phyloP scores from a whole-genome alignment of 2,888 invertebrate species.

The Drosophila greeni region DNA sequence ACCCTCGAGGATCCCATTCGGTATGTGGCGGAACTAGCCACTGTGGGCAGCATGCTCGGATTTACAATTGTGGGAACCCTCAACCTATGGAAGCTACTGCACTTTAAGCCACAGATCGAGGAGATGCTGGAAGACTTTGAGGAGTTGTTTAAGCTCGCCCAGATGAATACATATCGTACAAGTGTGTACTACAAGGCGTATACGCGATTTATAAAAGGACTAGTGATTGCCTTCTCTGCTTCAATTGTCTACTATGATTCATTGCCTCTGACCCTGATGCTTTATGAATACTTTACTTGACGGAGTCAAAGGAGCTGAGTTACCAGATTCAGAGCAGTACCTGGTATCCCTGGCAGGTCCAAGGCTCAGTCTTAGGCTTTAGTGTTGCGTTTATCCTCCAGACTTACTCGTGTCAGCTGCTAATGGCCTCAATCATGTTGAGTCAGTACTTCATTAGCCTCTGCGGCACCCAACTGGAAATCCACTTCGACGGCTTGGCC shows the following conservation, averaged over 20 bases:
- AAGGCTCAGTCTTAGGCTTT: constrained; percentile 5
- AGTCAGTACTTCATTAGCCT: not conserved
- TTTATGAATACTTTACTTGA: constrained; percentile 2
- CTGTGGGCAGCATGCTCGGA: constrained; percentile 4
- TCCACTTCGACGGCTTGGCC: constrained; percentile 17
- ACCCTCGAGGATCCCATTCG: not conserved
- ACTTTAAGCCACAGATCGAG: constrained; percentile 3
- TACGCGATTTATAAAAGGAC: not conserved
- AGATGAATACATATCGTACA: not conserved
- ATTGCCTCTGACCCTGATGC: not conserved
- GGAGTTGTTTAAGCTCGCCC: not conserved
- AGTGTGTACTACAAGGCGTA: not conserved
- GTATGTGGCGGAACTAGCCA: constrained; percentile 4
- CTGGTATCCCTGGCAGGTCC: constrained; percentile 21
- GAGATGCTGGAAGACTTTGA: constrained; percentile 4
- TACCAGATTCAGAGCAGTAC: constrained; percentile 11
- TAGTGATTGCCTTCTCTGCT: not conserved
- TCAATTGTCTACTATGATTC: not conserved
- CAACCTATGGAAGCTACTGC: not conserved
- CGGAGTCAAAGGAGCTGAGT: not conserved
- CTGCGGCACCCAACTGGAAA: constrained; percentile 9
- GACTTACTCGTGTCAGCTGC: not conserved
- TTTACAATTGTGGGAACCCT: constrained; percentile 12
- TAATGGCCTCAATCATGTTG: not conserved
- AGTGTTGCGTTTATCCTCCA: constrained; percentile 1